phyloP scores from a whole-genome alignment of 2,113 vertebrate species.

The Quiscalus mexicanus region DNA sequence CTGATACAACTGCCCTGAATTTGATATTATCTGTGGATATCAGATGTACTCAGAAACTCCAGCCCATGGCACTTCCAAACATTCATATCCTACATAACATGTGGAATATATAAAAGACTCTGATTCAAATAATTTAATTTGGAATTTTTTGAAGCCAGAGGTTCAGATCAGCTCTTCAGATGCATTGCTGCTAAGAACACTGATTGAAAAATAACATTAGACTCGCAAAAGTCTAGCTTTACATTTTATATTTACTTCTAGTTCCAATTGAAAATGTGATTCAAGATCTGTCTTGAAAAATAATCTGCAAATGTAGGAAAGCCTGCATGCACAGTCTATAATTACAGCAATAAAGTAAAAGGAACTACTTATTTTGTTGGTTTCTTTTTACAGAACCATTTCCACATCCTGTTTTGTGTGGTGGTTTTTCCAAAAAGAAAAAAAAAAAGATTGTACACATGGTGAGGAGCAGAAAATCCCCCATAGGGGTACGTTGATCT shows the following conservation, averaged over 20 bases:
- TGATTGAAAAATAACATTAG: background rate
- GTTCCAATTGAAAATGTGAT: background rate
- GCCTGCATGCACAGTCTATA: background rate
- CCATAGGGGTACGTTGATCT: background rate
- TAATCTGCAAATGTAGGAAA: conserved; percentile 4
- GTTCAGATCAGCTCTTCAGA: background rate
- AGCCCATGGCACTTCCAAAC: background rate
- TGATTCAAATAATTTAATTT: background rate
- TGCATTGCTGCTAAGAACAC: background rate
- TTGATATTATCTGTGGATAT: background rate
- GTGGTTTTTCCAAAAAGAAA: conserved; percentile 4
- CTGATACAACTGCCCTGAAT: background rate
- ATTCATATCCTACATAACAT: background rate
- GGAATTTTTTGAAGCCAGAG: background rate
- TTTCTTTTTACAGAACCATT: conserved; percentile 27
- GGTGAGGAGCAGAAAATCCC: conserved; percentile 11
- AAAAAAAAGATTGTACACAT: background rate
- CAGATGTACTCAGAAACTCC: background rate
- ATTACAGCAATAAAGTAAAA: conserved; percentile 29
- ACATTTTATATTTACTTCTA: background rate
- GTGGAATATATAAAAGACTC: background rate
- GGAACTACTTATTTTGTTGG: conserved; percentile 45
- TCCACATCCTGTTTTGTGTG: conserved; percentile 48
- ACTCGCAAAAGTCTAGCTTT: background rate
- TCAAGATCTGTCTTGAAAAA: conserved; percentile 19